phyloP scores from a whole-genome alignment of 2,888 invertebrate species.

The Chaetogeoica ovagalla region DNA sequence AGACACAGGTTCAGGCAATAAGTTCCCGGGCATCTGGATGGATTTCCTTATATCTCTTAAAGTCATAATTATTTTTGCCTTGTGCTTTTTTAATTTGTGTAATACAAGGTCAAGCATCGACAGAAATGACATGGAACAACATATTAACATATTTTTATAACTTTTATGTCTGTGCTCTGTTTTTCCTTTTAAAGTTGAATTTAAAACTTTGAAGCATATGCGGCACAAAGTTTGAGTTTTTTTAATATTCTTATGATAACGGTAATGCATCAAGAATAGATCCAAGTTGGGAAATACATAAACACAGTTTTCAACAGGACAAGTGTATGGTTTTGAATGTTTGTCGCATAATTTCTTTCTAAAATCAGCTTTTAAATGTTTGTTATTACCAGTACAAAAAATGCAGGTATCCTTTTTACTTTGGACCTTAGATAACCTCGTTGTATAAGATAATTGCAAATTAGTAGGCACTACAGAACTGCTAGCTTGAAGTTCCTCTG shows the following conservation, averaged over 20 bases:
- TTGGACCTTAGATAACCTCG: no score
- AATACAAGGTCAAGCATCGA: not conserved
- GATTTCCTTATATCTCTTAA: not conserved
- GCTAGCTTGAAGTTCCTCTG: no score
- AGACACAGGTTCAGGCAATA: no score
- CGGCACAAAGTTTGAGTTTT: not conserved
- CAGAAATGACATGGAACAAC: not conserved
- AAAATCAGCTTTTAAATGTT: not conserved
- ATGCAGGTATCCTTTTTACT: no score
- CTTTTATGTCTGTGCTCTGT: not conserved
- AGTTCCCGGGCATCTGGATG: no score
- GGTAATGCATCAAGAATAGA: not conserved
- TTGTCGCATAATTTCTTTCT: not conserved
- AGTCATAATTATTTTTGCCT: not conserved
- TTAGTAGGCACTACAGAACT: no score
- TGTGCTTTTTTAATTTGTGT: slow-evolving; percentile 2
- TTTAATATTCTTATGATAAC: not conserved
- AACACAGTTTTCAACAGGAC: not conserved
- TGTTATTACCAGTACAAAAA: not conserved
- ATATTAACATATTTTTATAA: not conserved
- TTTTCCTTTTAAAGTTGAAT: not conserved
- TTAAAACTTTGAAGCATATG: not conserved
- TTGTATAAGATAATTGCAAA: no score
- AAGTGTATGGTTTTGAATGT: not conserved
- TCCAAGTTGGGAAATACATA: not conserved